Conservation (phyloP, 35 echinoderm and acorn worm genomes). For the Hemicentrotus pulcherrimus region DNA sequence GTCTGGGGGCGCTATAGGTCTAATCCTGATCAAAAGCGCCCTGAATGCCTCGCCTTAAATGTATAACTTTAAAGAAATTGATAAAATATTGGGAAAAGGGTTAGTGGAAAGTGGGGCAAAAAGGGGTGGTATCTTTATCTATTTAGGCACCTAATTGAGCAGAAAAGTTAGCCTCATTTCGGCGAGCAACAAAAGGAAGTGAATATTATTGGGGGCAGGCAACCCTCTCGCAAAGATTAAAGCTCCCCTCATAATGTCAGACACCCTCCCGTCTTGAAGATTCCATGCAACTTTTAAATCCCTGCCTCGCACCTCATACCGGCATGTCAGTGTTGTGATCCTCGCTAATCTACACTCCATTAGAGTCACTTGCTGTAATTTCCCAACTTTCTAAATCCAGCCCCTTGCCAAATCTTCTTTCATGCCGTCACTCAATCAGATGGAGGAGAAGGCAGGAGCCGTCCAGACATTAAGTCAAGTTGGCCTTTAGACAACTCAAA, state of each 20-base stretch:
- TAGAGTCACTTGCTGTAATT: slow-evolving; percentile 28
- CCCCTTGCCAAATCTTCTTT: slow-evolving; percentile 38
- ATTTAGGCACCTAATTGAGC: slow-evolving; percentile 30
- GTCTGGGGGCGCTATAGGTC: slow-evolving; percentile 31
- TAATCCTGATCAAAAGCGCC: not conserved
- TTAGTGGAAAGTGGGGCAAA: slow-evolving; percentile 30
- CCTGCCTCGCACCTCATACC: slow-evolving; percentile 15
- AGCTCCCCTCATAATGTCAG: not conserved
- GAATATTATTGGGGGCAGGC: not conserved
- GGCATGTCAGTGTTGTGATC: slow-evolving; percentile 21
- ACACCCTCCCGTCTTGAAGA: not conserved
- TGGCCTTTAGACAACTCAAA: not conserved
- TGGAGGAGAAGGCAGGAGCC: too few species aligned
- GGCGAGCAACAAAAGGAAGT: slow-evolving; percentile 21
- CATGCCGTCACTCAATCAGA: slow-evolving; percentile 42
- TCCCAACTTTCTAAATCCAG: slow-evolving; percentile 33
- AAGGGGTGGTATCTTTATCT: not conserved
- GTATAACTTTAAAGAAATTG: not conserved
- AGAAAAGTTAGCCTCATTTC: slow-evolving; percentile 20
- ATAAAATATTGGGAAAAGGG: not conserved
- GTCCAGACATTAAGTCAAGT: slow-evolving; percentile 39
- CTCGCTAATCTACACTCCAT: slow-evolving; percentile 32
- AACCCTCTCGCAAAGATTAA: not conserved
- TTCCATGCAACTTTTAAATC: slow-evolving; percentile 37
- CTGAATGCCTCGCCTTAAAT: not conserved